phyloP scores from a whole-genome alignment of 2,797 vertebrate genomes.

The Crypturellus tataupa region DNA sequence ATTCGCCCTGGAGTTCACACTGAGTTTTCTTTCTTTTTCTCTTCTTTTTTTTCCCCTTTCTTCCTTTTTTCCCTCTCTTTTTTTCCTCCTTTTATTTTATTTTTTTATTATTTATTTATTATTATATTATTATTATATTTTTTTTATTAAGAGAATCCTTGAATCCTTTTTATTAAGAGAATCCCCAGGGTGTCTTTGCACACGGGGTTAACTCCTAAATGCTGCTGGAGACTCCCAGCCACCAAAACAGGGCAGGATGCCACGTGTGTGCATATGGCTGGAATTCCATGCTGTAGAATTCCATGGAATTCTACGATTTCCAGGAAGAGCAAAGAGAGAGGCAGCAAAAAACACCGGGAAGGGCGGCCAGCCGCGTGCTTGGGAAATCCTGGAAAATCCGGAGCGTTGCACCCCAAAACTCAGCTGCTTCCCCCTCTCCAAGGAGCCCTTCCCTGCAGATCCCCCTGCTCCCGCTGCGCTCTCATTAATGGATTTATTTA shows the following conservation, averaged over 20 bases:
- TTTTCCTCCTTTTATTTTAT: too few relatives aligned
- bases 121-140: too few relatives aligned
- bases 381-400: too few relatives aligned
- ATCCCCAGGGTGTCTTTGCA: neutral
- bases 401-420: accelerated
- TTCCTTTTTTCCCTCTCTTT: too few relatives aligned
- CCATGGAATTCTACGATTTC: too few relatives aligned
- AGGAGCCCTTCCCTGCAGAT: neutral
- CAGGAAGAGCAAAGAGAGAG: neutral
- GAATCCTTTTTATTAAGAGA: neutral
- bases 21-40: neutral
- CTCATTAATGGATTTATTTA: conserved; percentile 74
- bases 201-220: neutral
- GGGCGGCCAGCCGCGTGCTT: too few relatives aligned
- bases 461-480: neutral
- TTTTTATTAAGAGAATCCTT: neutral
- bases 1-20: neutral
- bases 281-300: too few relatives aligned
- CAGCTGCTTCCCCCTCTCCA: neutral
- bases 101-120: too few relatives aligned
- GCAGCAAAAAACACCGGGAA: neutral
- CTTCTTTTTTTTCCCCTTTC: too few relatives aligned
- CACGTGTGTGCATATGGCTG: neutral
- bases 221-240: neutral
- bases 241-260: neutral